Conservation (phyloP, 2,888 invertebrate species). For the Cryptocephalus primarius region DNA sequence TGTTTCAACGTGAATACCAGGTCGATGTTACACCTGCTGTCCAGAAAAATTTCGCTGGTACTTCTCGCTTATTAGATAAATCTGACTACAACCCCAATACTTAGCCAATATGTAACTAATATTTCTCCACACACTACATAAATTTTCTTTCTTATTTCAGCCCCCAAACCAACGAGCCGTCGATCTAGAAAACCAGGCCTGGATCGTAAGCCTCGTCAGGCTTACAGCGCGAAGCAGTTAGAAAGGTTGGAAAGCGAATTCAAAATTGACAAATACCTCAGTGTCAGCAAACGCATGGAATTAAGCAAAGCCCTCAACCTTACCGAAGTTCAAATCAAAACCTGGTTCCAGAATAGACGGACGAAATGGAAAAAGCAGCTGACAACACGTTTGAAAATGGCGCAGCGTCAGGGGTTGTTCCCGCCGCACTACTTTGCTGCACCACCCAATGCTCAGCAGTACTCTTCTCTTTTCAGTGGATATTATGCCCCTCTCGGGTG, state of each 20-base stretch:
- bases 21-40: no score
- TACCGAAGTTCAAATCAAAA: constrained; percentile 93
- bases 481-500: constrained; percentile 52
- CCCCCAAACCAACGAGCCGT: constrained; percentile 68
- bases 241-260: constrained; percentile 89
- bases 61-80: no score
- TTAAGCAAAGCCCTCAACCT: constrained; percentile 78
- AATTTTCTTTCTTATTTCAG: constrained; percentile 38
- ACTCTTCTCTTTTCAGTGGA: constrained; percentile 50
- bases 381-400: constrained; percentile 79
- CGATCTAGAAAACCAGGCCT: constrained; percentile 77
- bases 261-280: constrained; percentile 90
- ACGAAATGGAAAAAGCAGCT: constrained; percentile 98
- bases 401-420: constrained; percentile 74
- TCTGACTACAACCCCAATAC: no score
- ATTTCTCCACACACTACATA: no score
- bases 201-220: constrained; percentile 91
- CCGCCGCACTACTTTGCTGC: constrained; percentile 54
- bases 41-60: no score
- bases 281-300: constrained; percentile 91
- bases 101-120: no score
- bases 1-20: no score
- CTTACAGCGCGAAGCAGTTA: constrained; percentile 89
- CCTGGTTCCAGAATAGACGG: constrained; percentile 83
- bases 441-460: constrained; percentile 40